phyloP scores from a whole-genome alignment of 1,140 invertebrate genomes.

The Cherax destructor region DNA sequence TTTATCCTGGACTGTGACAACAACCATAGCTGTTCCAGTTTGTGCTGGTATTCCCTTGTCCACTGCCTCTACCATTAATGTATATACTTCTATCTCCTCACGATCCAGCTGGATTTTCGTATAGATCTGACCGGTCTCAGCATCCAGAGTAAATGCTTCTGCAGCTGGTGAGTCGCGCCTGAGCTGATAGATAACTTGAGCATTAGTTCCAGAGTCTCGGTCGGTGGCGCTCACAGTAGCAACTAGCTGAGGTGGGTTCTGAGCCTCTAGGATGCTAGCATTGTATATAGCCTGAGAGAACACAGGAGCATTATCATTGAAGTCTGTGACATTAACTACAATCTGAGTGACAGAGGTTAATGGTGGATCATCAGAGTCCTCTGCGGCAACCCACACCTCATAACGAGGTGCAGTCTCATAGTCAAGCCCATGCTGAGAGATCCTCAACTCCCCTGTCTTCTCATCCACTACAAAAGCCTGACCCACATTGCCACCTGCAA shows the following conservation, averaged over 20 bases:
- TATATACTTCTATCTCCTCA: conserved; percentile 89
- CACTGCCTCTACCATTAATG: conserved; percentile 88
- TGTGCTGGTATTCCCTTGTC: conserved; percentile 90
- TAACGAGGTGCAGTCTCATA: conserved; percentile 90
- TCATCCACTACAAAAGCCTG: conserved; percentile 88
- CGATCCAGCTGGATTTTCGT: conserved; percentile 90
- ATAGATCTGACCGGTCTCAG: conserved; percentile 88
- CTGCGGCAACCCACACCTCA: conserved; percentile 94
- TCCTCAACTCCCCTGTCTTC: conserved; percentile 85
- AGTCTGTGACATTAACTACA: conserved; percentile 90
- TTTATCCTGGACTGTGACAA: conserved; percentile 90
- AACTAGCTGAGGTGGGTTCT: conserved; percentile 86
- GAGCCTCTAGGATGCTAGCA: conserved; percentile 89
- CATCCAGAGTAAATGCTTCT: conserved; percentile 88
- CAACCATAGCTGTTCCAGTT: conserved; percentile 89
- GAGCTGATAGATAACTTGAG: conserved; percentile 87
- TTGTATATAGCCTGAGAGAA: conserved; percentile 89
- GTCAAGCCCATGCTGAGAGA: conserved; percentile 87
- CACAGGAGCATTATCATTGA: conserved; percentile 92
- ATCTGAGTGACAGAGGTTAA: conserved; percentile 83
- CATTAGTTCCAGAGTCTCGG: conserved; percentile 90
- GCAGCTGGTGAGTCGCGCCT: conserved; percentile 77
- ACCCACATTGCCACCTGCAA: conserved; percentile 93
- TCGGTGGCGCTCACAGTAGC: conserved; percentile 88
- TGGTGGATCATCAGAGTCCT: conserved; percentile 87